These are phyloP conservation scores for Rhinolophus sinicus DNA, from an alignment of 2,113 vertebrate species.

Conservation along the genomic window DNA sequence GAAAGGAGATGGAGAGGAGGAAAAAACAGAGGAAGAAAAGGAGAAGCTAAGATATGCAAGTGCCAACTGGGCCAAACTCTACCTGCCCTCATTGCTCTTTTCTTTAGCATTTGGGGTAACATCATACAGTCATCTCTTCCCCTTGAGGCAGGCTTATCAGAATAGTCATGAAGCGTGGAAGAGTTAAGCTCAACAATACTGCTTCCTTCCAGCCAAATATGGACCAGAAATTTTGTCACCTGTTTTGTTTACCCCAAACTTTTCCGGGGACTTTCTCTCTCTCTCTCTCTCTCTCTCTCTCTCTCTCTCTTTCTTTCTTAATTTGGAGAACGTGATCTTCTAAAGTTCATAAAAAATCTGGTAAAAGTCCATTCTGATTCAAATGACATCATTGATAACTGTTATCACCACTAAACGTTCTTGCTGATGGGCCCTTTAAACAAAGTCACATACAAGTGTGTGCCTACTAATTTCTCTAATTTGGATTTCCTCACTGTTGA, in stretches of 20 bases:
- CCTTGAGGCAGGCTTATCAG: background rate
- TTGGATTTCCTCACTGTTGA: background rate
- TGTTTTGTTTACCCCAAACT: background rate
- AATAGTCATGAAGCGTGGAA: background rate
- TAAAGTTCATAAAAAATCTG: background rate
- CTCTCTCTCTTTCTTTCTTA: too few species aligned
- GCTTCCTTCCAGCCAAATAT: background rate
- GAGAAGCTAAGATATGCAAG: fast-evolving
- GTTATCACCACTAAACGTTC: background rate
- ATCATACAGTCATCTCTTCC: background rate
- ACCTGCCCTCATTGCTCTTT: background rate
- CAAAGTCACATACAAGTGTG: background rate
- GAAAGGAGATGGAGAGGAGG: background rate
- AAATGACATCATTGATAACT: background rate
- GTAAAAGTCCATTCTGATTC: background rate
- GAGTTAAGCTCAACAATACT: background rate
- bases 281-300: too few species aligned
- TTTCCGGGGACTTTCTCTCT: background rate
- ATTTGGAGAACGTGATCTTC: background rate
- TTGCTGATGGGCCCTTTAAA: background rate
- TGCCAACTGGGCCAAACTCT: background rate
- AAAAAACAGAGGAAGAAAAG: background rate
- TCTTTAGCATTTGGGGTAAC: background rate
- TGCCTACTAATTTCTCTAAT: background rate
- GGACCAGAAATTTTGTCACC: background rate